phyloP scores from a whole-genome alignment of 2,797 vertebrate species.

The Todus mexicanus region DNA sequence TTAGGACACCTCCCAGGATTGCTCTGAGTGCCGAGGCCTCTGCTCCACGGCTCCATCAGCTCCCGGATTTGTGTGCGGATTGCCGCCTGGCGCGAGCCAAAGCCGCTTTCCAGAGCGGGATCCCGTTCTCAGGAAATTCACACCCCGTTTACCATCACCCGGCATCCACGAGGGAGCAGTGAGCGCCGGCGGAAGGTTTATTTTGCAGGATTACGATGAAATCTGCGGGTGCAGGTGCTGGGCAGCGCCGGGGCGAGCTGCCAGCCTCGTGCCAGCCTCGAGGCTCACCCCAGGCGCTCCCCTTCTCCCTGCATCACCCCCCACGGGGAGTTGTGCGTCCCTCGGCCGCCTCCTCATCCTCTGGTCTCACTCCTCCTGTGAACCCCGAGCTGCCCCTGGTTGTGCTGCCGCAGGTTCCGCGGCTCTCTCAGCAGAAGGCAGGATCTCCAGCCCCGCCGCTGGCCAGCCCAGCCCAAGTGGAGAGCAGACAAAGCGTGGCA shows the following conservation, averaged over 20 bases:
- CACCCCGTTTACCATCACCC: not conserved
- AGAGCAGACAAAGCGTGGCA: not conserved
- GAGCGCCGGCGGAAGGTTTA: not conserved
- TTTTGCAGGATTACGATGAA: fast-evolving
- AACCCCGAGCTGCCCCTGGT: not conserved
- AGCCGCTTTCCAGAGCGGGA: not conserved
- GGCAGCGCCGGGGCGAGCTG: not conserved
- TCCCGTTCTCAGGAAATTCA: not conserved
- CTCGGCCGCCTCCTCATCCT: not conserved
- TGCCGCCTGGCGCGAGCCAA: not conserved
- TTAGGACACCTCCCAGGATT: not conserved
- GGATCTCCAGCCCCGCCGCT: not conserved
- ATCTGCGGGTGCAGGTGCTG: fast-evolving
- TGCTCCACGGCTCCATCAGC: not conserved
- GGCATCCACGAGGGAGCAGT: not conserved
- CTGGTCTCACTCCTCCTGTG: not conserved
- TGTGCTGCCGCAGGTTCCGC: not conserved
- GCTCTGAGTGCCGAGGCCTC: not conserved
- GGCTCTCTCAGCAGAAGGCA: not conserved
- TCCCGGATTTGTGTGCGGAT: not conserved
- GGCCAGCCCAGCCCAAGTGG: not conserved
- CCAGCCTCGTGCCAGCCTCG: fast-evolving
- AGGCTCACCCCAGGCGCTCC: not conserved
- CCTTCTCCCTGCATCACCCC: not conserved
- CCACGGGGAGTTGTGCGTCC: fast-evolving